Conservation (phyloP, 2,113 vertebrate genomes). For the Myotis yumanensis region DNA sequence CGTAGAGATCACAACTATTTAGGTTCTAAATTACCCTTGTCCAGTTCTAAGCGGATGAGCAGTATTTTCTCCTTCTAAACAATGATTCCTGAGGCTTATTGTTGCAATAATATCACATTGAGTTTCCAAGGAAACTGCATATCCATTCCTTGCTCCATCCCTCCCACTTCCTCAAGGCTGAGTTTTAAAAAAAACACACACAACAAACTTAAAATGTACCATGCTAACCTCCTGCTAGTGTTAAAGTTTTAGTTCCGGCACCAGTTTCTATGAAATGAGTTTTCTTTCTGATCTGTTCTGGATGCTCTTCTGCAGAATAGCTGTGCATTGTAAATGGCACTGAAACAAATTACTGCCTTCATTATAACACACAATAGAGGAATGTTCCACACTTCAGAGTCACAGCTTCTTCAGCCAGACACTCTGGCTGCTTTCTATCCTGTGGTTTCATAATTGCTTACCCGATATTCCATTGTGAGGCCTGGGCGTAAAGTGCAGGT, state of each 20-base stretch:
- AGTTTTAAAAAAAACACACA: background rate
- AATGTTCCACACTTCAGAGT: constrained; percentile 69
- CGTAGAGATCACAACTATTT: constrained; percentile 65
- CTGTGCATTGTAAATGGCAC: constrained; percentile 61
- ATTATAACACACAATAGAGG: constrained; percentile 74
- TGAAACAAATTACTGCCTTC: constrained; percentile 81
- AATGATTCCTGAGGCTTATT: constrained; percentile 73
- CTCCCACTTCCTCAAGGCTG: constrained; percentile 21
- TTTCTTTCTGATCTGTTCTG: constrained; percentile 68
- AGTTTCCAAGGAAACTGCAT: constrained; percentile 80
- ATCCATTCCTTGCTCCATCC: background rate
- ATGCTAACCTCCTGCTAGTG: constrained; percentile 63
- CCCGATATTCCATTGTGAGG: constrained; percentile 68
- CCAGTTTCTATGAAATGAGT: constrained; percentile 68
- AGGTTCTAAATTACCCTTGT: constrained; percentile 75
- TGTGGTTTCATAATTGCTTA: constrained; percentile 76
- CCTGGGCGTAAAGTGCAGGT: constrained; percentile 7
- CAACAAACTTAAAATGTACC: constrained; percentile 47
- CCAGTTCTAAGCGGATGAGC: constrained; percentile 76
- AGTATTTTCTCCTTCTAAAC: constrained; percentile 64
- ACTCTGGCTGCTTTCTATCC: constrained; percentile 71
- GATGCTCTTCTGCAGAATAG: constrained; percentile 63
- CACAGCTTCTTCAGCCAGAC: constrained; percentile 76
- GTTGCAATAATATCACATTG: constrained; percentile 61
- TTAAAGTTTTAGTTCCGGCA: constrained; percentile 60